phyloP scores from a whole-genome alignment of 2,113 vertebrate genomes.

The Hydrochoerus hydrochaeris region DNA sequence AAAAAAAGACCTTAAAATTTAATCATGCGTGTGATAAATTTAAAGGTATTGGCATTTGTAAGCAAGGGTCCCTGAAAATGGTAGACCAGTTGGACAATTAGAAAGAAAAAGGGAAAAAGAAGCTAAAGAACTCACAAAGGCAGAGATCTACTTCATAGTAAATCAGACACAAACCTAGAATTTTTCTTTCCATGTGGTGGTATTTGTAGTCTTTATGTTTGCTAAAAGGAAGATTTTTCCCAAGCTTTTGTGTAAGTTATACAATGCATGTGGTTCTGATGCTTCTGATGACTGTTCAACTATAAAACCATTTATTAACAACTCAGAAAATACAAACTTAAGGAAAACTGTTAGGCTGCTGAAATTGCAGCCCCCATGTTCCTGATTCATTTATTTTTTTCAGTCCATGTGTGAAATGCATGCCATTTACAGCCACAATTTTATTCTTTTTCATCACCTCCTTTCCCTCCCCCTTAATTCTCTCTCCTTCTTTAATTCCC shows the following conservation, averaged over 20 bases:
- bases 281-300: not conserved
- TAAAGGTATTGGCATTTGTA: not conserved
- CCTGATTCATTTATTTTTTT: not conserved
- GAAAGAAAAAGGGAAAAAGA: not conserved
- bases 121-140: not conserved
- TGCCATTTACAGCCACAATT: not conserved
- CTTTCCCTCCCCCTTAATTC: not conserved
- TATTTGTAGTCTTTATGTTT: not conserved
- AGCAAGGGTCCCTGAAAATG: not conserved
- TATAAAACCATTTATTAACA: not conserved
- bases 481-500: not conserved
- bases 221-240: not conserved
- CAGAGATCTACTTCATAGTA: not conserved
- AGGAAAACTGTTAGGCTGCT: not conserved
- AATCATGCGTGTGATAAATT: not conserved
- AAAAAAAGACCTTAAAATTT: not conserved
- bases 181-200: not conserved
- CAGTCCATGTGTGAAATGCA: accelerated
- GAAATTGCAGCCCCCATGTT: not conserved
- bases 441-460: not conserved
- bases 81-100: not conserved
- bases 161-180: not conserved
- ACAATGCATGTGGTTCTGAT: not conserved
- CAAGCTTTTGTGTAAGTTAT: not conserved
- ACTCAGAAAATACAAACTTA: not conserved